Conservation (phyloP, 2,113 vertebrate genomes). For the Elachura formosa region DNA sequence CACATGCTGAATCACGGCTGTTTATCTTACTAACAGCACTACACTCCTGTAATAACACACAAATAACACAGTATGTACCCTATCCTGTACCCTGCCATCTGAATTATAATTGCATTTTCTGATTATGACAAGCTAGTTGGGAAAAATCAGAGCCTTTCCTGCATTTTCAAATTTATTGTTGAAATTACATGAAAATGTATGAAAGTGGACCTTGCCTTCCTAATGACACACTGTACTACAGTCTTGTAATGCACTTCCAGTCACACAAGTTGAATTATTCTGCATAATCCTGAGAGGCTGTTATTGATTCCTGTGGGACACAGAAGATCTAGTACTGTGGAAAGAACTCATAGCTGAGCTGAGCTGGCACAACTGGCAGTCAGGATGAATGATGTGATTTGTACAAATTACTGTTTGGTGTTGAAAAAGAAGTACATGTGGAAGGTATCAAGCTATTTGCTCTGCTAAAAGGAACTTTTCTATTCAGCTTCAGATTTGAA, state of each 20-base stretch:
- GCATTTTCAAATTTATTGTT: neutral
- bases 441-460: neutral
- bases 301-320: neutral
- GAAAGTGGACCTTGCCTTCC: neutral
- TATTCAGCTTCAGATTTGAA: neutral
- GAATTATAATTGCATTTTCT: neutral
- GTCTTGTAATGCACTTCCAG: neutral
- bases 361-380: neutral
- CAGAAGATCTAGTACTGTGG: neutral
- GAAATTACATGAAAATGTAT: neutral
- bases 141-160: constrained; percentile 1
- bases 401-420: neutral
- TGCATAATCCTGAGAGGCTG: neutral
- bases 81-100: neutral
- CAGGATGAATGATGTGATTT: neutral
- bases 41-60: neutral
- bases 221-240: neutral
- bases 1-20: neutral
- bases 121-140: neutral
- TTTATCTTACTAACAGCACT: neutral
- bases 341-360: neutral
- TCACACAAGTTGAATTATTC: neutral
- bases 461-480: neutral
- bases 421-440: neutral
- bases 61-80: neutral